Base-by-base conservation (phyloP, 2,113 vertebrate species). In the Forbesichthys agassizii region DNA sequence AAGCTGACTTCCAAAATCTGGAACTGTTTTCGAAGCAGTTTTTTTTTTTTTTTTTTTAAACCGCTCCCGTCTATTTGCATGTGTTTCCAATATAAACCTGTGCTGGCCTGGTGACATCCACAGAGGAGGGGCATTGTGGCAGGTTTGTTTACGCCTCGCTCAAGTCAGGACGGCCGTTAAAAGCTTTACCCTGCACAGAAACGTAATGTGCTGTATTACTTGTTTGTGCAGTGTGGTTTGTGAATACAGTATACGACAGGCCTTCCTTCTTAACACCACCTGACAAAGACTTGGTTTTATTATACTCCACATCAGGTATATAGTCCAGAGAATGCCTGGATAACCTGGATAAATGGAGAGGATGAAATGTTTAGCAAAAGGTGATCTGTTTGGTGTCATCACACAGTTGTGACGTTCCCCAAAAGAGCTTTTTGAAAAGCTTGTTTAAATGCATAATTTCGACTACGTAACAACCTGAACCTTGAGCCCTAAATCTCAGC, bases 331-430 rank as follows among this genome's bases (percentile, higher is more conserved):
- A 54, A 68, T 42, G 36, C 7, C 36, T 42, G 36, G 36, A 42
- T 42, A 42, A 42, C 7, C 36, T 42, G 36, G 36, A 42, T 42
- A 42, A 42, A 16, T 61, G 67, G 68, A 16, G n/a, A 8, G 61
- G 6, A 0, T 62, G 66, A 64, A 47, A 63, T 53, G 57, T 61
- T 66, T 66, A 42, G 61, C 84, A 81, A 82, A 84, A 48, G 63
- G 60, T 63, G 68, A 72, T 48, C 51, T 71, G 73, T 33, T 10
- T 57, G 27, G 48, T 46, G 61, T 63, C 78, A 71, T 68, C n/a
- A 9, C 7, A 42, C 36, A 42, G 36, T 42, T 20, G 20, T 20
- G 20, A 20, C 20, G 20, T 20, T 20, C 20, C 20, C 20, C 20
- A 20, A 20, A 20, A 20, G 20, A 20, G 20, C 36, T 42, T 42